A percentile compares a stretch with the other conserved stretches of the same genome.
phyloP scores from a whole-genome alignment of 2,113 vertebrate species.

The Marmota flaviventris region DNA sequence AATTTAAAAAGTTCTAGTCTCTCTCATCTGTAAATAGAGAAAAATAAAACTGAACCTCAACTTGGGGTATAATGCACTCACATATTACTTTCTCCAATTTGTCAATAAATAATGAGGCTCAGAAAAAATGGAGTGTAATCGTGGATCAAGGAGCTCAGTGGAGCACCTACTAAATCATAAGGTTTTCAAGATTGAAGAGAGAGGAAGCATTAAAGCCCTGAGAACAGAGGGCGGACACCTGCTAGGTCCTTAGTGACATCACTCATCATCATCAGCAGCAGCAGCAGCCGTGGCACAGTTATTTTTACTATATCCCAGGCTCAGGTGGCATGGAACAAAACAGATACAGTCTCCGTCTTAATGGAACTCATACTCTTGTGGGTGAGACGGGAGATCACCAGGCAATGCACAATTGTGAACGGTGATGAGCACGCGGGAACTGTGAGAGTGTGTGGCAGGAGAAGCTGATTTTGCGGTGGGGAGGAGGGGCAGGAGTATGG shows the following conservation, averaged over 20 bases:
- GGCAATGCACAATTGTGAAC: neutral
- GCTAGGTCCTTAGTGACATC: too few relatives aligned
- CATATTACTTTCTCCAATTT: neutral
- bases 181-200: neutral
- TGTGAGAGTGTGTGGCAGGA: neutral
- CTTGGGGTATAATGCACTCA: neutral
- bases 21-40: neutral
- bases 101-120: neutral
- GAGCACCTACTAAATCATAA: neutral
- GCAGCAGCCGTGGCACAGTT: rapidly evolving
- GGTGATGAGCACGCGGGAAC: neutral
- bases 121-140: neutral
- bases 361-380: constrained; percentile 15
- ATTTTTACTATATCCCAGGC: neutral
- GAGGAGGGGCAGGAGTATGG: neutral
- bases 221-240: neutral
- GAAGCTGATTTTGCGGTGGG: constrained; percentile 35
- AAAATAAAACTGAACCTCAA: neutral
- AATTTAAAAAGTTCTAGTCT: neutral
- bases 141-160: neutral
- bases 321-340: neutral
- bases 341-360: neutral
- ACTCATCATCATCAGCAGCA: too few relatives aligned
- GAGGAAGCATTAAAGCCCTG: neutral
- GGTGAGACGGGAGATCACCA: constrained; percentile 24